Conservation (phyloP, 2,113 vertebrate species). For the Lasiurus cinereus region DNA sequence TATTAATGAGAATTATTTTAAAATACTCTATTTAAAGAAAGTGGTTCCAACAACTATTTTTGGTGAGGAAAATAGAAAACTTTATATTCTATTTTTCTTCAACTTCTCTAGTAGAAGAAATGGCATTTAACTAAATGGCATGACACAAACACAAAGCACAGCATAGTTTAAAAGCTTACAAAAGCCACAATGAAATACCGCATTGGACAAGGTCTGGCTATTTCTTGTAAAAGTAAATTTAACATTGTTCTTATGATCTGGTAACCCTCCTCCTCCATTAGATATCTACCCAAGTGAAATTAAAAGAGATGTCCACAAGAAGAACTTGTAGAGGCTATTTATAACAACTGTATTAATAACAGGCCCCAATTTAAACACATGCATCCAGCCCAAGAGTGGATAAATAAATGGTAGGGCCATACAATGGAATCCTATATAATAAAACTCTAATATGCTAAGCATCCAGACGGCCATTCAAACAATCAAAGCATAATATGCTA, state of each 20-base stretch:
- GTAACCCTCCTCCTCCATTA: not conserved
- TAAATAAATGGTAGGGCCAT: not conserved
- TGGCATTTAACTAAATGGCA: not conserved
- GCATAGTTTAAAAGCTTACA: not conserved
- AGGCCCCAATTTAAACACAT: not conserved
- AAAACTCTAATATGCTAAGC: no score
- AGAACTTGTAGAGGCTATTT: not conserved
- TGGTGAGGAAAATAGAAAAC: not conserved
- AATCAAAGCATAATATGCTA: no score
- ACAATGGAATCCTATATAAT: not conserved
- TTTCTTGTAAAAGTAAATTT: conserved; percentile 35
- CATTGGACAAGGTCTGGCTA: not conserved
- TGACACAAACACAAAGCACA: not conserved
- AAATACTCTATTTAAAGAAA: not conserved
- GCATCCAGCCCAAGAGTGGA: not conserved
- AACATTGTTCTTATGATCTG: not conserved
- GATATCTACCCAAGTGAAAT: conserved; percentile 8
- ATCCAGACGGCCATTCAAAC: no score
- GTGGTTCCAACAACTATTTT: not conserved
- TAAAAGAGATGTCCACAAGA: conserved; percentile 8
- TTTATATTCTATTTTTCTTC: conserved; percentile 44
- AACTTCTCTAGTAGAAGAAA: conserved; percentile 17
- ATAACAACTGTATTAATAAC: conserved; percentile 1
- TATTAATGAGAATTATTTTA: not conserved
- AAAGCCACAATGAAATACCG: conserved; percentile 18